Evolutionary conservation across 2,113 vertebrate species (phyloP).

Genomic region (Nyctibius bracteatus): DNA sequence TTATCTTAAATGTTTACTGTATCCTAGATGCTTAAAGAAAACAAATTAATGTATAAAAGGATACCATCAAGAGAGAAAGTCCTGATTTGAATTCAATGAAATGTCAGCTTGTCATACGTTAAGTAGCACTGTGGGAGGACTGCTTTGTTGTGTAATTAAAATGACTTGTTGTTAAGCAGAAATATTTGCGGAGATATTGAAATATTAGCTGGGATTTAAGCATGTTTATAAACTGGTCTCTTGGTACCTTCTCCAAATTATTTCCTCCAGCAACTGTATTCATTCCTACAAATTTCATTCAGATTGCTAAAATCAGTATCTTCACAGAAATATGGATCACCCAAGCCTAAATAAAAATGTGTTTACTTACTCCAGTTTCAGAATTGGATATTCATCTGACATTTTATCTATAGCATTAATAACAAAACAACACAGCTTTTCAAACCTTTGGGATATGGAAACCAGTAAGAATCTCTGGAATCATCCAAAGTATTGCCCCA

Average conservation of each 20-base stretch:
- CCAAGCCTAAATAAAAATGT: background rate
- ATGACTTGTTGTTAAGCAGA: background rate
- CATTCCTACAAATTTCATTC: background rate
- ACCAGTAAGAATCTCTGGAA: background rate
- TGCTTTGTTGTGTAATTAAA: constrained; percentile 10
- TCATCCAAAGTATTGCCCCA: background rate
- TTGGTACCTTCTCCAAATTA: background rate
- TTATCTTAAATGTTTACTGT: background rate
- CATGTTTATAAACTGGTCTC: background rate
- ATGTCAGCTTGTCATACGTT: background rate
- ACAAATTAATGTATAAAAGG: background rate
- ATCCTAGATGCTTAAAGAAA: background rate
- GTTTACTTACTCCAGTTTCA: background rate
- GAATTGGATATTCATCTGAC: background rate
- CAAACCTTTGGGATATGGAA: background rate
- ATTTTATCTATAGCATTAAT: background rate
- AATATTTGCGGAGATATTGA: constrained; percentile 15
- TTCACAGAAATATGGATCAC: background rate
- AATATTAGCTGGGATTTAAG: constrained; percentile 12
- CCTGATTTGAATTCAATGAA: background rate
- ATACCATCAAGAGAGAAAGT: background rate
- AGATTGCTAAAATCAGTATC: background rate
- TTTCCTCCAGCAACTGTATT: background rate
- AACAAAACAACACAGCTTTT: background rate
- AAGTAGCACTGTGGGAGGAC: background rate